These are phyloP conservation scores for Chascanopsetta lugubris DNA, from an alignment of 2,113 vertebrate species.

Conservation along the genomic window DNA sequence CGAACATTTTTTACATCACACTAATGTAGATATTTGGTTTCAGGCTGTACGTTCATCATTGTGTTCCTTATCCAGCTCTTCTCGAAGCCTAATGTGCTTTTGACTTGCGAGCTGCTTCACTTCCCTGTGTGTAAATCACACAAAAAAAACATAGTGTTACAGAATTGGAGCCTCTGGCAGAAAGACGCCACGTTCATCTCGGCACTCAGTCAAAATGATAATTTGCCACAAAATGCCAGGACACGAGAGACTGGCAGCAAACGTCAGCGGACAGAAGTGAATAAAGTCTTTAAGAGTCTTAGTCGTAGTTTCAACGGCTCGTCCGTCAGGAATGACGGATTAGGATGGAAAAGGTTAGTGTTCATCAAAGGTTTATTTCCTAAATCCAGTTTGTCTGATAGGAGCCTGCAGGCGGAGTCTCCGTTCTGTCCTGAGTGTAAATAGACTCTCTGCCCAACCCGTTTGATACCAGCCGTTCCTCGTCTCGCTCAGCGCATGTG, in stretches of 20 bases:
- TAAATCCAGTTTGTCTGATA: slow-evolving; percentile 22
- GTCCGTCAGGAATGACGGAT: slow-evolving; percentile 70
- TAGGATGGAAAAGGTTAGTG: slow-evolving; percentile 50
- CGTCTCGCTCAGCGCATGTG: slow-evolving; percentile 53
- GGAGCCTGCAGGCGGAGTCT: slow-evolving; percentile 26
- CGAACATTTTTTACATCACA: not conserved
- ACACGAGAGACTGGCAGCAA: not conserved
- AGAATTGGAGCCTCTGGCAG: slow-evolving; percentile 38
- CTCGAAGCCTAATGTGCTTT: slow-evolving; percentile 34
- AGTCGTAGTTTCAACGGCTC: slow-evolving; percentile 44
- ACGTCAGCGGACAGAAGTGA: slow-evolving; percentile 26
- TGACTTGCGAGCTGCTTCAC: slow-evolving; percentile 29
- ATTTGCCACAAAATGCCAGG: slow-evolving; percentile 25
- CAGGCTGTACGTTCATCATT: slow-evolving; percentile 19
- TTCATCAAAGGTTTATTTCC: slow-evolving; percentile 47
- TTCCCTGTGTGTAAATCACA: slow-evolving; percentile 28
- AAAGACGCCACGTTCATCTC: slow-evolving; percentile 38
- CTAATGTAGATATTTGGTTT: slow-evolving; percentile 13
- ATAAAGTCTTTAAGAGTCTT: slow-evolving; percentile 42
- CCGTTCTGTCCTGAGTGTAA: slow-evolving; percentile 27
- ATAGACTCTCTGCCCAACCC: slow-evolving; percentile 31
- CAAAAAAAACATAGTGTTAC: slow-evolving; percentile 10
- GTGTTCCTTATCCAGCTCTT: slow-evolving; percentile 12
- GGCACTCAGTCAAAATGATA: slow-evolving; percentile 31
- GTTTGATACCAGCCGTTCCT: slow-evolving; percentile 43